These are phyloP conservation scores for Sinotaia quadrata DNA, from an alignment of 2,888 invertebrate genomes.

Conservation along the genomic window DNA sequence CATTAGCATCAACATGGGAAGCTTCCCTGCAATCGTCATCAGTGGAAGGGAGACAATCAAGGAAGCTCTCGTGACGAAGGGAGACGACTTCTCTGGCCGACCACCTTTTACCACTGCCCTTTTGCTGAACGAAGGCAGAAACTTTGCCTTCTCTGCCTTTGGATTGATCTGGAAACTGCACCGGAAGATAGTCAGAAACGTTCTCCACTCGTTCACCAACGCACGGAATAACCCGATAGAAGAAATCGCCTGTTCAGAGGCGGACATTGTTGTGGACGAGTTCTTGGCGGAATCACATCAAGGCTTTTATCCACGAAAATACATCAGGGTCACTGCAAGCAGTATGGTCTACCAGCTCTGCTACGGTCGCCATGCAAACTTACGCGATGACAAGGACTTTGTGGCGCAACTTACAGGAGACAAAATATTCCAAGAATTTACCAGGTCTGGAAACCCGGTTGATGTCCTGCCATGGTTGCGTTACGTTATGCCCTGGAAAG, in stretches of 20 bases:
- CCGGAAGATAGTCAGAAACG: constrained; percentile 40
- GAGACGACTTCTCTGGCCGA: constrained; percentile 39
- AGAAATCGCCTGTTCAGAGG: constrained; percentile 32
- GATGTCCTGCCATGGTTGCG: constrained; percentile 48
- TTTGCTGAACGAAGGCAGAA: constrained; percentile 24
- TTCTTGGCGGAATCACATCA: neutral
- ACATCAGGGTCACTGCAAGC: constrained; percentile 15
- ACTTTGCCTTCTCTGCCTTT: constrained; percentile 25
- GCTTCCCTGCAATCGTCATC: constrained; percentile 41
- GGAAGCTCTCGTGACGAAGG: constrained; percentile 27
- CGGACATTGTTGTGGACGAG: constrained; percentile 16
- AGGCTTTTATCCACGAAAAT: constrained; percentile 20
- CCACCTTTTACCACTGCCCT: constrained; percentile 35
- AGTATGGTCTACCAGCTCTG: constrained; percentile 42
- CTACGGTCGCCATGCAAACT: constrained; percentile 33
- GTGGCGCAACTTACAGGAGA: constrained; percentile 6
- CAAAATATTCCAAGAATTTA: constrained; percentile 32
- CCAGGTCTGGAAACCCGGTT: constrained; percentile 40
- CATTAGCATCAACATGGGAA: constrained; percentile 42
- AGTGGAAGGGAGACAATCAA: constrained; percentile 37
- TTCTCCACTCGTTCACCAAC: constrained; percentile 35
- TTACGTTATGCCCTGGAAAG: constrained; percentile 34
- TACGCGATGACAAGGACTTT: constrained; percentile 33
- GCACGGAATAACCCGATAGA: constrained; percentile 29
- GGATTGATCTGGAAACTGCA: constrained; percentile 39